phyloP scores from a whole-genome alignment of 2,113 vertebrate species.

The Eidolon helvum region DNA sequence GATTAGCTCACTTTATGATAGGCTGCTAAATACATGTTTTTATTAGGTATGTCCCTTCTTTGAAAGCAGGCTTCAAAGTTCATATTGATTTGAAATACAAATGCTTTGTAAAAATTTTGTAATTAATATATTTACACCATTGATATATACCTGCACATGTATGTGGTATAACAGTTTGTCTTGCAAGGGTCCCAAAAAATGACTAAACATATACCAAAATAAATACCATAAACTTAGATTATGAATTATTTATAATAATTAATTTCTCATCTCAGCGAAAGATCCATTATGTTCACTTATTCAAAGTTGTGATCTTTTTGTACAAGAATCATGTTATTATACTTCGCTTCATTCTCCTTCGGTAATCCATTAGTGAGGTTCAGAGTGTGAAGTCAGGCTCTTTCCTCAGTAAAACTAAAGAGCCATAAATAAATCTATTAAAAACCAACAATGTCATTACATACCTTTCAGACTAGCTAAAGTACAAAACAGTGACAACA shows the following conservation, averaged over 20 bases:
- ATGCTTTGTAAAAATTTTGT: background rate
- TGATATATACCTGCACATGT: background rate
- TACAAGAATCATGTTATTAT: background rate
- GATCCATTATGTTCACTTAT: background rate
- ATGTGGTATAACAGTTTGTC: no score
- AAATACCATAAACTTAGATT: background rate
- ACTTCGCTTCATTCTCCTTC: background rate
- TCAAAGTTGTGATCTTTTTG: background rate
- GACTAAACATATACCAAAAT: background rate
- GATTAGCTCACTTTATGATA: background rate
- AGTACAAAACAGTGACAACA: background rate
- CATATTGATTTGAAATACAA: background rate
- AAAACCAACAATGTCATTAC: background rate
- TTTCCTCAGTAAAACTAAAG: background rate
- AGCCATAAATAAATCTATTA: background rate
- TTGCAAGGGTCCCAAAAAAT: background rate
- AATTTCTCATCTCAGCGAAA: background rate
- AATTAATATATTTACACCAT: background rate
- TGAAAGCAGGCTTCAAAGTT: background rate
- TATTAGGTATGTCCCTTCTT: background rate
- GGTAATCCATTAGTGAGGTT: background rate
- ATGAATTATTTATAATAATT: constrained; percentile 26
- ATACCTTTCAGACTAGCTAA: background rate
- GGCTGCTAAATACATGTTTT: background rate
- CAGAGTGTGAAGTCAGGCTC: background rate